Conservation (phyloP, 2,113 vertebrate species). For the Anolis sagrei region DNA sequence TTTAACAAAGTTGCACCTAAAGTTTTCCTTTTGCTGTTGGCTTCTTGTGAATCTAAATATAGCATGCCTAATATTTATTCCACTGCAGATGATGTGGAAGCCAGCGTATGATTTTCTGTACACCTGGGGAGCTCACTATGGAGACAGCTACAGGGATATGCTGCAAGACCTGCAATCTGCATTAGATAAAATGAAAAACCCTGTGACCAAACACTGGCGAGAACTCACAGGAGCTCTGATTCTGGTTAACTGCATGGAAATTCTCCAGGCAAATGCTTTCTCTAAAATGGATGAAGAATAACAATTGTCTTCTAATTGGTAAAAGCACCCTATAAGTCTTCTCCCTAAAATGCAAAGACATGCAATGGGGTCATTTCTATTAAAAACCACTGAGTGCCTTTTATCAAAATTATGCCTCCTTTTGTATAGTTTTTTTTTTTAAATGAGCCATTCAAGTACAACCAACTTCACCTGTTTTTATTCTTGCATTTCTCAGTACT, state of each 20-base stretch:
- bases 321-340: neutral
- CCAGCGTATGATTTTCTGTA: conserved; percentile 97
- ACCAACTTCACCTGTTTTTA: neutral
- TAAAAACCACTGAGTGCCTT: neutral
- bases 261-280: conserved; percentile 82
- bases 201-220: conserved; percentile 92
- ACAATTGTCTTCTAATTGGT: neutral
- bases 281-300: conserved; percentile 71
- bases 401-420: neutral
- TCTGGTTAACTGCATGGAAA: conserved; percentile 90
- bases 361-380: neutral
- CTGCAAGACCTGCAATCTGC: conserved; percentile 92
- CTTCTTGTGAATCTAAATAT: neutral
- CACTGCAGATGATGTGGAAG: conserved; percentile 94
- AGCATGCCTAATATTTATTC: neutral
- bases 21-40: neutral
- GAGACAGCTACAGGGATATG: conserved; percentile 87
- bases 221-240: conserved; percentile 91
- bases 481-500: neutral
- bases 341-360: neutral
- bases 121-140: conserved; percentile 89
- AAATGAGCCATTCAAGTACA: neutral
- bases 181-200: conserved; percentile 95
- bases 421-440: neutral
- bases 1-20: neutral